Base-by-base conservation (phyloP, 2,888 invertebrate genomes). In the Theodoxus fluviatilis region DNA sequence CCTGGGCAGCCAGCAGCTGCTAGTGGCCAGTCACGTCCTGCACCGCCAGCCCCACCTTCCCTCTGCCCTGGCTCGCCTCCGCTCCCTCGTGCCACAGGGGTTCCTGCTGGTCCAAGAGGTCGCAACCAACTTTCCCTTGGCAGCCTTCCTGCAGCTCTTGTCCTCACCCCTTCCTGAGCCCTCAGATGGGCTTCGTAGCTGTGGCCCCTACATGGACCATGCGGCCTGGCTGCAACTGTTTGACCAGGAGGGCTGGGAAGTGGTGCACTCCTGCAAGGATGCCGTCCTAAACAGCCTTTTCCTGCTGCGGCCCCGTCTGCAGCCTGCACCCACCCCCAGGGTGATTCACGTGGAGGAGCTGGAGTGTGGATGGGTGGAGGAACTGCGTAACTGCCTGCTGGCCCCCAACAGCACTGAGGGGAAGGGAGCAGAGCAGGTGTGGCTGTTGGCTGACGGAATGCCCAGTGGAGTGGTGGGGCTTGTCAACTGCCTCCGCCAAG, bases 401-500 rank as follows among this genome's bases (percentile, higher is more conserved):
- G n/a, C n/a, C n/a, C n/a, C n/a, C n/a, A n/a, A n/a, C n/a, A n/a
- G n/a, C n/a, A n/a, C n/a, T n/a, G n/a, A n/a, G n/a, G n/a, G n/a
- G n/a, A n/a, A n/a, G n/a, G n/a, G n/a, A n/a, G n/a, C n/a, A n/a
- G n/a, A 86, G 70, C 87, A 87, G 63, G 79, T 90, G 49, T 90
- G 89, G 90, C 79, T 94, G 47, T 91, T 93, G 69, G 90, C 92
- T 71, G 90, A 92, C 57, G 91, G 92, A 79, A 90, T 92, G 72
- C 85, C 90, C 35, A 90, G 91, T 85, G 98, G 98, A 18, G 90
- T 94, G 75, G 89, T 96, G 70, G 98, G 98, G 61, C 90, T 98
- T 85, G 92, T 93, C 82, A 93, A 95, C 84, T 99, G 98, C 87
- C 90, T 98, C 77, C 92, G 93, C 81, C 92, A 91, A 80, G 98